Evolutionary conservation across 1,140 invertebrate species (phyloP), one percentile per base, ranked within the genome.

Genomic region (Carcinoscorpius rotundicauda): DNA sequence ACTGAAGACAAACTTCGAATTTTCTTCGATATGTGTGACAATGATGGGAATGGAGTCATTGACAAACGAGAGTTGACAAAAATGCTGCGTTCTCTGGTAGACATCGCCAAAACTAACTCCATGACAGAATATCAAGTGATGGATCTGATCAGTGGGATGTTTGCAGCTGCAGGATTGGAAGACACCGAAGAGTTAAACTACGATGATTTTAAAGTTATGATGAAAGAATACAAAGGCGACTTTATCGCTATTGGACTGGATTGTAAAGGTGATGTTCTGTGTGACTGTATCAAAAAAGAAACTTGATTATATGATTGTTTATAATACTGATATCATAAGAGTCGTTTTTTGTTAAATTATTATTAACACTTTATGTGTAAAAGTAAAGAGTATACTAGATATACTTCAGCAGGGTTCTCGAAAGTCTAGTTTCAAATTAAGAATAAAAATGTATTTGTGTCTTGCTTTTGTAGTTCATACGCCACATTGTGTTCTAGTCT

Each of bases 1-100:
- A 93, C 92, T 4, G 93, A 98, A 71, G 94, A 98, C 72, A 99
- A 98, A 75, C 77, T 98, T 9, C 82, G 95, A 10, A 94, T 98
- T 50, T 91, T 99, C 65, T 99, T 98, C 73, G 91, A 97, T 73
- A 98, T 99, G 97, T 99, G 96, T 75, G 96, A 98, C 75, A 90
- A 94, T 70, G 93, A 98, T 75, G 83, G 90, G 4, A 95, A 94
- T 72, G 95, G 94, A 0, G 88, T 94, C 0, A 96, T 98, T 64
- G 91, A 97, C 73, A 96, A 96, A 74, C 86, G 85, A 5, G 95
- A 98, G 74, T 80, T 98, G 4, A 91, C 89, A 5, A 92, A 96
- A 75, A 97, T 98, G 89, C 77, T 93, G 66, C 80, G 94, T 49
- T 98, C 94, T 0, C 75, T 98, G 5, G 89, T 97, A 0, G 94